Conservation (phyloP, 2,797 vertebrate species). For the Yasuhikotakia modesta region DNA sequence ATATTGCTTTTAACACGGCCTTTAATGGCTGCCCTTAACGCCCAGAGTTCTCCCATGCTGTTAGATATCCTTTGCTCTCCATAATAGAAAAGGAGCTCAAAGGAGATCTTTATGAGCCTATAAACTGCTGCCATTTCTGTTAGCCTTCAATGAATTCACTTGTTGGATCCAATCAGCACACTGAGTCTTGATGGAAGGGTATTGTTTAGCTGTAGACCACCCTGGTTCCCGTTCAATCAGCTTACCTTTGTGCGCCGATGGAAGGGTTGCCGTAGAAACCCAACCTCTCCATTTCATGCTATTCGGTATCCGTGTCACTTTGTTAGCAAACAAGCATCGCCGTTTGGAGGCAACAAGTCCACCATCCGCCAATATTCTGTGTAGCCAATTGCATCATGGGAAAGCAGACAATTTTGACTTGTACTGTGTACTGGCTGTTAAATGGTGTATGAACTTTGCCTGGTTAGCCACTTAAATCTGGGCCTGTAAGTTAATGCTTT, state of each 20-base stretch:
- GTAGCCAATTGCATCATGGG: background rate
- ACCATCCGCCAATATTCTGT: background rate
- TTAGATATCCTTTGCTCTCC: slow-evolving; percentile 54
- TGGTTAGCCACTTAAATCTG: background rate
- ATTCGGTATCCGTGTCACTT: slow-evolving; percentile 14
- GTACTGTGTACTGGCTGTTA: background rate
- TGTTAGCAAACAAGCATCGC: slow-evolving; percentile 4
- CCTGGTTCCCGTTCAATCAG: slow-evolving; percentile 53
- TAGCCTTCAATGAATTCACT: slow-evolving; percentile 55
- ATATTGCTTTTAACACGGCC: slow-evolving; percentile 46
- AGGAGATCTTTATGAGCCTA: slow-evolving; percentile 57
- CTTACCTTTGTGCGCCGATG: slow-evolving; percentile 44
- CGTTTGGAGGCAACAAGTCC: slow-evolving; percentile 3
- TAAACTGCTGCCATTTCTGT: slow-evolving; percentile 53
- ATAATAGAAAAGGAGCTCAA: slow-evolving; percentile 43
- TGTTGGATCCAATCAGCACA: slow-evolving; percentile 56
- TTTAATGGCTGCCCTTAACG: slow-evolving; percentile 43
- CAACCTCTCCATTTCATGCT: slow-evolving; percentile 1
- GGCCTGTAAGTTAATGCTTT: background rate
- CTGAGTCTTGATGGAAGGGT: slow-evolving; percentile 38
- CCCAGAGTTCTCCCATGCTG: slow-evolving; percentile 46
- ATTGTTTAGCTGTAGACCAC: slow-evolving; percentile 53
- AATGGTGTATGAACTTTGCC: background rate
- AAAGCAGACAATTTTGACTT: background rate
- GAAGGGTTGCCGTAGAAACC: slow-evolving; percentile 42